Evolutionary conservation across 2,113 vertebrate species (phyloP), one percentile per base, ranked within the genome.

Genomic region (Bubalus kerabau): DNA sequence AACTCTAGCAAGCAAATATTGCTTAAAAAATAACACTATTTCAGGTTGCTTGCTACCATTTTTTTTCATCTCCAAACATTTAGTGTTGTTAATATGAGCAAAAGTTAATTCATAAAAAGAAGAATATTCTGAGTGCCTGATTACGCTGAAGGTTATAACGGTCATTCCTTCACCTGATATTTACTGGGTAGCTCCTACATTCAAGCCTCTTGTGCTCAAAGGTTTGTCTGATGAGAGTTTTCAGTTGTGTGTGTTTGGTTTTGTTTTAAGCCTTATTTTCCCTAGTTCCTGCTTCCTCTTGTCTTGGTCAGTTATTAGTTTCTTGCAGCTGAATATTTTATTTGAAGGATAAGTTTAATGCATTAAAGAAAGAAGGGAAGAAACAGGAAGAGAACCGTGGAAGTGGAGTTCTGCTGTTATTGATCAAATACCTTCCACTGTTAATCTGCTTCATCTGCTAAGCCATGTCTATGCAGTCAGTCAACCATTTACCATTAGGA

Each of bases 341-440:
- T 84, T 87, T 74, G 30, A 94, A 90, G 40, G 43, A 21, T 50
- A 28, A 32, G 46, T 74, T 40, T 56, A 88, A 91, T 91, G 94
- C 24, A 62, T 93, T 95, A 50, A 86, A 83, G 91, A 74, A 30
- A 57, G 97, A 92, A 97, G 64, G 78, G 81, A 83, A 92, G 64
- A 28, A 21, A 17, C 0, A 74, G 32, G 82, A 93, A 93, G 48
- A 93, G 54, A 95, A 86, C 3, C 28, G 13, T 2, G n/a, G 11
- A 76, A 50, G 30, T 7, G 17, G 6, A n/a, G 36, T 32, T 89
- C 62, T 86, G 23, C n/a, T 43, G 19, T 2, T 91, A 30, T 23
- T 48, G n/a, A 48, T 46, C 56, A 62, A 60, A 87, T 78, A 32
- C 30, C 32, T 91, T 57, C 26, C 76, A 3, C 12, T 82, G 30